phyloP scores from a whole-genome alignment of 2,888 invertebrate species.

The Belgica antarctica region DNA sequence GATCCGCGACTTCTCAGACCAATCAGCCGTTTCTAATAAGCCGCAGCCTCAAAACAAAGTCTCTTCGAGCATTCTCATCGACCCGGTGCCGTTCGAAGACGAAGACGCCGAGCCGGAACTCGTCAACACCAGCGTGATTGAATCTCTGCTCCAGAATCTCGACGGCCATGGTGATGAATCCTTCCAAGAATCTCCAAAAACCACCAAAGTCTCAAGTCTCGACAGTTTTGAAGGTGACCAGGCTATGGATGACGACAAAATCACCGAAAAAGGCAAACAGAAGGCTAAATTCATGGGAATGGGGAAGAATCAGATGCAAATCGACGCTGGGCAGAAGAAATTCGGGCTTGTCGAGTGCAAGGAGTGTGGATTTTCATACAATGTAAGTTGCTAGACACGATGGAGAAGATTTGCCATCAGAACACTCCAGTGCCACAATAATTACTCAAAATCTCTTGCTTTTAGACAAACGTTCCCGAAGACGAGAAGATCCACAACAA shows the following conservation, averaged over 20 bases:
- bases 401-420: too few species aligned
- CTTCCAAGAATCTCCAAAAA: neutral
- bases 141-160: neutral
- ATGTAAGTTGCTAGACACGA: constrained; percentile 54
- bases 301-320: constrained; percentile 66
- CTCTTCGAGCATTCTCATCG: neutral
- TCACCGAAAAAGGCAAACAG: neutral
- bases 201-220: too few species aligned
- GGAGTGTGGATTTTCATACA: constrained; percentile 71
- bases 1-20: neutral
- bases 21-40: neutral
- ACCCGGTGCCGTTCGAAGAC: neutral
- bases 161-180: too few species aligned
- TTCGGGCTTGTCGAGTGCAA: constrained; percentile 73
- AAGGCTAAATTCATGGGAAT: constrained; percentile 49
- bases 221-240: neutral
- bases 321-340: constrained; percentile 81
- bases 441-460: neutral
- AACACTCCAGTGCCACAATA: neutral
- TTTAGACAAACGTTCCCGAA: constrained; percentile 57
- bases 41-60: neutral
- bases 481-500: constrained; percentile 75
- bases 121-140: neutral
- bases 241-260: neutral
- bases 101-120: neutral